Percentiles rank a stretch among this genome's conserved stretches.
These are phyloP conservation scores for Lomographa bimaculata DNA, from an alignment of 2,888 invertebrate genomes.

Conservation along the genomic window DNA sequence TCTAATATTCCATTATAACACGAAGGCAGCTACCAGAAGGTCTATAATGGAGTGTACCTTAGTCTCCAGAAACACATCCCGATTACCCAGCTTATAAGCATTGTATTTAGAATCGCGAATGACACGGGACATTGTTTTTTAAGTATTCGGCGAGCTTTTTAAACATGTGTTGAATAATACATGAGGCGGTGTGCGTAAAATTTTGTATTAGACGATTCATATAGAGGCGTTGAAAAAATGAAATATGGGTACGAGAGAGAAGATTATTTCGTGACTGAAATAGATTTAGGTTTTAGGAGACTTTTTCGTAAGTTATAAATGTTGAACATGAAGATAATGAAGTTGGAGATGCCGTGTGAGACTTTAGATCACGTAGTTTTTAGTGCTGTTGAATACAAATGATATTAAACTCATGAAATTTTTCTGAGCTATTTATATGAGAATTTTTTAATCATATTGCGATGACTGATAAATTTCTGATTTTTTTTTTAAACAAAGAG, in stretches of 20 bases:
- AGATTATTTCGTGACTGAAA: slow-evolving; percentile 27
- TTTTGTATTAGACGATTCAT: slow-evolving; percentile 19
- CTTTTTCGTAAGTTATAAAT: slow-evolving; percentile 8
- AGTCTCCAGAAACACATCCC: slow-evolving; percentile 28
- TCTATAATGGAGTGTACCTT: slow-evolving; percentile 59
- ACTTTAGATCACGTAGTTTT: slow-evolving; percentile 2
- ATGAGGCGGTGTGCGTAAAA: slow-evolving; percentile 36
- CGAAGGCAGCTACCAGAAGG: slow-evolving; percentile 58
- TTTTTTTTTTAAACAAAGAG: no score
- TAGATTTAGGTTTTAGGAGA: slow-evolving; percentile 11
- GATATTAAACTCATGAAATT: no score
- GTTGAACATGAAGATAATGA: slow-evolving; percentile 6
- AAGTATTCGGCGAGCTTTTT: slow-evolving; percentile 38
- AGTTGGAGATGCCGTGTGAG: slow-evolving; percentile 1
- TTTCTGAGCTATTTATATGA: no score
- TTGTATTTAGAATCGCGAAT: slow-evolving; percentile 33
- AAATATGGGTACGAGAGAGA: slow-evolving; percentile 13
- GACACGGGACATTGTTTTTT: slow-evolving; percentile 38
- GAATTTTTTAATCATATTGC: no score
- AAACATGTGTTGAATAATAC: slow-evolving; percentile 44
- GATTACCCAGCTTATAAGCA: slow-evolving; percentile 18
- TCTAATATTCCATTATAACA: slow-evolving; percentile 75
- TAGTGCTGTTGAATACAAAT: no score
- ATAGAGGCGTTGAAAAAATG: slow-evolving; percentile 22
- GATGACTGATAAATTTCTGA: no score